Evolutionary conservation across 2,113 vertebrate genomes (phyloP), one percentile per base, ranked within the genome.

Genomic region (Neotoma lepida): DNA sequence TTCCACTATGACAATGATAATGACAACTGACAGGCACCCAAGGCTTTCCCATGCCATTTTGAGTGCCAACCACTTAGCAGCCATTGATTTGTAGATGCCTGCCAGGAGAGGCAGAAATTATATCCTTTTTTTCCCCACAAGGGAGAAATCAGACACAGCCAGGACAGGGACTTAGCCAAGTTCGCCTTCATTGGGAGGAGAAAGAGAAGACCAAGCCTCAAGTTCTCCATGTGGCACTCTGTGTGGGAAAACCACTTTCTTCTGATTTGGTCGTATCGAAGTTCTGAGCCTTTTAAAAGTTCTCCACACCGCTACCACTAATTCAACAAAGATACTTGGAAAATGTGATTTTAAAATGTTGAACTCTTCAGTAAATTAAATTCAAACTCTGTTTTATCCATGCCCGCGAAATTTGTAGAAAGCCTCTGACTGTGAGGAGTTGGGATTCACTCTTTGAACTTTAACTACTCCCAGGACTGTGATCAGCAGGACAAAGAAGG

Each of bases 381-480:
- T 96, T 90, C 70, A 81, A 89, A 97, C 88, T 94, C 91, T 80
- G 17, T 94, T 96, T 94, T 93, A 85, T 63, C 49, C 35, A 61
- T 12, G 30, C 30, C 58, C 41, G 30, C 1, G 73, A 93, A 94
- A 93, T 80, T 46, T 71, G 87, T n/a, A 95, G 91, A 95, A 95
- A 95, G 81, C 35, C 89, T 90, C 81, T 64, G 82, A 80, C 93
- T 84, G 41, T n/a, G 33, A 94, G 84, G 74, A 92, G 71, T 64
- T 77, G 46, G 91, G 91, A 86, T 73, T 18, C n/a, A 46, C 87
- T 90, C 94, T 97, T 95, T 95, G 93, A 96, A 95, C 91, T 89
- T 87, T 94, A 96, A 94, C 92, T 82, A 87, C 14, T 95, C 93
- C 73, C 94, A 97, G 94, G 81, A 95, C 91, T 91, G 44, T 66